phyloP scores from a whole-genome alignment of 2,888 invertebrate species.

The Rhagonycha fulva region DNA sequence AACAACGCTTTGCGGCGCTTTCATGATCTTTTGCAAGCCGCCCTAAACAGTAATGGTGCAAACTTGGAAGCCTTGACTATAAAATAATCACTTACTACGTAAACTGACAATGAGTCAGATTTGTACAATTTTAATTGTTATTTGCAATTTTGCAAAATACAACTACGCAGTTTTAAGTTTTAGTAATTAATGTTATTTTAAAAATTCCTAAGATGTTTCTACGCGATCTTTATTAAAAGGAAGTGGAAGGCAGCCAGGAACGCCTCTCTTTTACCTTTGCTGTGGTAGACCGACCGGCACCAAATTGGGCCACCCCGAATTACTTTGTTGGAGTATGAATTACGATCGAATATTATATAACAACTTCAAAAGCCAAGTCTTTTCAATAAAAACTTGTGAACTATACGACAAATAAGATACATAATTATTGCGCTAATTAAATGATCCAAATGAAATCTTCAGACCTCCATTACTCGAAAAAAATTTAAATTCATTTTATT shows the following conservation, averaged over 20 bases:
- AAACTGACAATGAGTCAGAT: not conserved
- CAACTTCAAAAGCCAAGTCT: not conserved
- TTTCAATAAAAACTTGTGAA: not conserved
- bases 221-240: slow-evolving; percentile 27
- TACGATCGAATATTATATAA: not conserved
- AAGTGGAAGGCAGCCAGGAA: slow-evolving; percentile 23
- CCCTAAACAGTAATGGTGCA: slow-evolving; percentile 4
- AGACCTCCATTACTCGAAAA: not conserved
- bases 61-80: not conserved
- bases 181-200: slow-evolving; percentile 7
- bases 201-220: slow-evolving; percentile 18
- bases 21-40: slow-evolving; percentile 27
- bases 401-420: not conserved
- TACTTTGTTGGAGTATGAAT: slow-evolving; percentile 1
- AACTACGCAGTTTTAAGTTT: not conserved
- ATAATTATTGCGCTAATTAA: not conserved
- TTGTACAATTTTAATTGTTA: not conserved
- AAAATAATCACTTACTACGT: not conserved
- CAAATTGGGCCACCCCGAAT: slow-evolving; percentile 30
- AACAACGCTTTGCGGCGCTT: slow-evolving; percentile 38
- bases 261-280: slow-evolving; percentile 25
- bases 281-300: slow-evolving; percentile 27
- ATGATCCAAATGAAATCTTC: not conserved
- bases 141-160: not conserved
- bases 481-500: not conserved